Percentiles rank a stretch among this genome's conserved stretches.
Conservation (phyloP, 1,140 invertebrate species). For the Danaus melanippus region DNA sequence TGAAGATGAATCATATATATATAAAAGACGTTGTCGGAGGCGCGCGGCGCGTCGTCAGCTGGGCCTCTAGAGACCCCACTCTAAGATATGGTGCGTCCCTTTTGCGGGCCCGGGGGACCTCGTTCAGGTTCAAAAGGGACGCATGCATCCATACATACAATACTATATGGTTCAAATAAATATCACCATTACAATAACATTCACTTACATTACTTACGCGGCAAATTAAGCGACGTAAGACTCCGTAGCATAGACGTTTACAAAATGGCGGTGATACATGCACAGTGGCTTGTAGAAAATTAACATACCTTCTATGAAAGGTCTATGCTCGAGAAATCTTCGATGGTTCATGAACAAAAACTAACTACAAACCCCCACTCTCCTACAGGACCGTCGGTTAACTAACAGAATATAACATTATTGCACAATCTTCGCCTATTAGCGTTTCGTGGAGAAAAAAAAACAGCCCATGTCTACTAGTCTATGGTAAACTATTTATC, state of each 20-base stretch:
- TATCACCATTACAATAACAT: conserved; percentile 46
- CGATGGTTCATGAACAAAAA: conserved; percentile 20
- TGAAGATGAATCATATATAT: conserved; percentile 63
- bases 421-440: conserved; percentile 56
- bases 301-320: not conserved
- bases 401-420: conserved; percentile 42
- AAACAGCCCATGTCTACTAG: conserved; percentile 58
- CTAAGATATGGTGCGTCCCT: conserved; percentile 9
- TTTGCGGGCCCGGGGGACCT: conserved; percentile 3
- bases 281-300: no score
- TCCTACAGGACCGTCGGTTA: conserved; percentile 21
- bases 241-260: conserved; percentile 30
- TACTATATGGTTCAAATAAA: conserved; percentile 25
- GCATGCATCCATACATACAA: conserved; percentile 21
- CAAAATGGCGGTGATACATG: not conserved
- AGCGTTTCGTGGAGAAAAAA: conserved; percentile 49
- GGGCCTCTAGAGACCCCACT: conserved; percentile 21
- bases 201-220: conserved; percentile 33
- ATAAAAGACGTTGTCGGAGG: conserved; percentile 51
- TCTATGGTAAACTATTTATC: conserved; percentile 47
- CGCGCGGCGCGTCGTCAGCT: conserved; percentile 57
- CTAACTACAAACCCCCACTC: conserved; percentile 14
- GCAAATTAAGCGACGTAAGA: conserved; percentile 39
- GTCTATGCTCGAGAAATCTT: conserved; percentile 26
- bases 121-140: conserved; percentile 22